phyloP scores from a whole-genome alignment of 2,888 invertebrate species.

The Rhogogaster chlorosoma region DNA sequence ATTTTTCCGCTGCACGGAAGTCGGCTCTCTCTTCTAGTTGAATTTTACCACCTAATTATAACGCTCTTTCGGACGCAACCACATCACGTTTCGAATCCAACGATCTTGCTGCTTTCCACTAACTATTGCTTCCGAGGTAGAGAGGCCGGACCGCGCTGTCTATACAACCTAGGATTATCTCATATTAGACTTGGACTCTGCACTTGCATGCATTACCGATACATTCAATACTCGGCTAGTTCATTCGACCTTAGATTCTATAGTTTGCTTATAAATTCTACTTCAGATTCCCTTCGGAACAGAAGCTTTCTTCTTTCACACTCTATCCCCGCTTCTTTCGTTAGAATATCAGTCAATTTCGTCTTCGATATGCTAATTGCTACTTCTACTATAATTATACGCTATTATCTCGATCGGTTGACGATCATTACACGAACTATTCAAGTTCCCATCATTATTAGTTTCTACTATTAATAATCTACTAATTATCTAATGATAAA shows the following conservation, averaged over 20 bases:
- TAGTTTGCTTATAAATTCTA: neutral
- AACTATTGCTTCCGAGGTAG: constrained; percentile 52
- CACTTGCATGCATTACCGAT: constrained; percentile 30
- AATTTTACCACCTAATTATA: constrained; percentile 16
- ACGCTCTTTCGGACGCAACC: neutral
- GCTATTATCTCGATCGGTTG: neutral
- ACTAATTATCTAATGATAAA: too few relatives aligned
- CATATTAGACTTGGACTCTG: constrained; percentile 1
- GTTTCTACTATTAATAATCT: too few relatives aligned
- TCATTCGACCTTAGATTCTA: neutral
- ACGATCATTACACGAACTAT: neutral
- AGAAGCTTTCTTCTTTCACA: neutral
- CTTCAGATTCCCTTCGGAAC: neutral
- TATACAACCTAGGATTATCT: constrained; percentile 34
- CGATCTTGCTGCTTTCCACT: constrained; percentile 61
- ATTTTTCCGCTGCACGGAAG: neutral
- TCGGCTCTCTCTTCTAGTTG: constrained; percentile 10
- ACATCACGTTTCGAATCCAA: constrained; percentile 56
- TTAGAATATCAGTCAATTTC: neutral
- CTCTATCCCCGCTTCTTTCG: neutral
- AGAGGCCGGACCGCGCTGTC: neutral
- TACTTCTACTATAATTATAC: neutral
- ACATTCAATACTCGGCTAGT: neutral
- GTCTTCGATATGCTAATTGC: neutral
- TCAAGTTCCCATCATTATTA: too few relatives aligned